Evolutionary conservation across 2,888 invertebrate genomes (phyloP), one percentile per base, ranked within the genome.

Genomic region (Tipula confusa): DNA sequence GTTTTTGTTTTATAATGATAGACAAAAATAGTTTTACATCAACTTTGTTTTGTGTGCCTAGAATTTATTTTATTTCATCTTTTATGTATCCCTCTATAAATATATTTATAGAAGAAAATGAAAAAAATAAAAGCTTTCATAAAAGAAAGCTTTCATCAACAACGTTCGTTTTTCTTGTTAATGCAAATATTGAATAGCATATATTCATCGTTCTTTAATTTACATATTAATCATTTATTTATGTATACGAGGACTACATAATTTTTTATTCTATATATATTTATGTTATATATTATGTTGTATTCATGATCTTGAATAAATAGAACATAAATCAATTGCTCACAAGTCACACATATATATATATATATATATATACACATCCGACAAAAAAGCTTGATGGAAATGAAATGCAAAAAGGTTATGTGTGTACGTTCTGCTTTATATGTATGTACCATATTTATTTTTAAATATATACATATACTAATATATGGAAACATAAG

Each of bases 291-390:
- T 64, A 64, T 64, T 7, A 64, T 24, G 24, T 64, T 24, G 24
- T 64, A 64, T 64, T 64, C 64, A 64, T 64, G 64, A 64, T 64
- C 64, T 64, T 64, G 64, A 64, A 64, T 64, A 64, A 64, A 64
- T 64, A 64, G 64, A 64, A 64, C 64, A 24, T 64, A 24, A 64
- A 64, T 64, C 64, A 24, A 24, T 24, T 64, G 18, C 64, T 64
- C 64, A 64, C 64, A 64, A 64, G 43, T 43, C 15, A 15, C 5
- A 24, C 7, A 64, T 24, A 64, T 9, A 9, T 24, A 3, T 43
- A 18, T 15, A 15, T 43, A 2, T 15, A 7, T 43, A 43, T 43
- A 1, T 7, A 1, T 43, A 2, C n/a, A n/a, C n/a, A n/a, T n/a
- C n/a, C n/a, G n/a, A n/a, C n/a, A n/a, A n/a, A n/a, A n/a, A n/a